Base-by-base conservation (phyloP, 2,888 invertebrate species). In the Shargacucullia verbasci region DNA sequence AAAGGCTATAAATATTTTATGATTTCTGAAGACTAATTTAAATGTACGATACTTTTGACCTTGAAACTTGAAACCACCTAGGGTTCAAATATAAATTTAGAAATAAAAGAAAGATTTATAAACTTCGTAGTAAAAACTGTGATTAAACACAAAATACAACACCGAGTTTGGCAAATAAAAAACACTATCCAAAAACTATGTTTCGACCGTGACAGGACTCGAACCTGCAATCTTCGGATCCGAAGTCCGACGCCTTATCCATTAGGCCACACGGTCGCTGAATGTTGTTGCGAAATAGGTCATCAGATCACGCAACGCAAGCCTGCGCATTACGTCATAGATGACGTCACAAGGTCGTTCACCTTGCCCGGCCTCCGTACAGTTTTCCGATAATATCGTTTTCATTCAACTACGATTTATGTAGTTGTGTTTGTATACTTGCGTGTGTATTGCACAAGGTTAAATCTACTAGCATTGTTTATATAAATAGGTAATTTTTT, bases 171-270 rank as follows among this genome's bases (percentile, higher is more conserved):
- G n/a, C n/a, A n/a, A n/a, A n/a, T n/a, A n/a, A n/a, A n/a, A n/a
- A n/a, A n/a, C n/a, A n/a, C n/a, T n/a, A n/a, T n/a, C n/a, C 41
- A 31, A 39, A 31, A 57, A 52, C 46, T 15, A 49, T 25, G 10
- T 31, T 44, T 66, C 88, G 89, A 89, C 88, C 89, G 88, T 89
- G 88, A 90, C 95, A 95, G 95, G 95, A 95, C 95, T 95, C 95
- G 95, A 95, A 95, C 95, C 95, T 95, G 95, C 95, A 95, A 95
- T 95, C 95, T 95, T 95, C 95, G 95, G 95, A 95, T 95, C 95
- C 95, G 95, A 95, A 95, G 95, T 95, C 95, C 95, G 95, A 95
- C 95, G 95, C 95, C 95, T 95, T 95, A 95, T 95, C 95, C 95
- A 95, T 95, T 95, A 95, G 95, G 95, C 95, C 95, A 95, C 95